Base-by-base conservation (phyloP, 2,888 invertebrate genomes). In the Strigamia transsilvanica region DNA sequence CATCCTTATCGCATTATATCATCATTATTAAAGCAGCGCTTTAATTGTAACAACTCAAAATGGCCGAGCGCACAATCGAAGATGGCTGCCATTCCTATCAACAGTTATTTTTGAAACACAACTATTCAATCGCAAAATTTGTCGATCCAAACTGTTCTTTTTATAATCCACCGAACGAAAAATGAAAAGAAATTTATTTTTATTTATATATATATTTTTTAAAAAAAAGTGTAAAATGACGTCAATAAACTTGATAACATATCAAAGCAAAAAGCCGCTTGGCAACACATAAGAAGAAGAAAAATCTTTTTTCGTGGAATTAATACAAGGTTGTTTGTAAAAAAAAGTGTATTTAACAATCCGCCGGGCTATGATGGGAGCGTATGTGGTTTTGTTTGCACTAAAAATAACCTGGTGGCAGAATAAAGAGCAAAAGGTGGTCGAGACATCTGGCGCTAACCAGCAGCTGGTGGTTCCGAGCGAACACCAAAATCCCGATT, bases 31-130 rank as follows among this genome's bases (percentile, higher is more conserved):
- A 66, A 66, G 61, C 23, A 66, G 61, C 13, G 61, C 61, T 66
- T 23, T 66, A 66, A 66, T 66, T 18, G 61, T 66, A 66, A 23
- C 61, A 66, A 66, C 18, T 21, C 61, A 66, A 66, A 66, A 66
- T 66, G 61, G 61, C 61, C 6, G 61, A 66, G 10, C n/a, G 12
- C 15, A 46, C 46, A 46, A 46, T 66, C 12, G 21, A 66, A 66
- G 61, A 66, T 66, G 61, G 61, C 61, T 23, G 61, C 61, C 21
- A 23, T 18, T 12, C 9, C 61, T 66, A 66, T 66, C 61, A 66
- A 66, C 23, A 66, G 61, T 66, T 66, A 66, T 66, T 66, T 66
- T 66, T 66, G 23, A 21, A 23, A 66, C 61, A 5, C 61, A 5
- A 66, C 21, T 7, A 66, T 66, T 66, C 18, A 66, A 66, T 66